Base-by-base conservation (phyloP, 2,888 invertebrate genomes). In the Meandrusa payeni region DNA sequence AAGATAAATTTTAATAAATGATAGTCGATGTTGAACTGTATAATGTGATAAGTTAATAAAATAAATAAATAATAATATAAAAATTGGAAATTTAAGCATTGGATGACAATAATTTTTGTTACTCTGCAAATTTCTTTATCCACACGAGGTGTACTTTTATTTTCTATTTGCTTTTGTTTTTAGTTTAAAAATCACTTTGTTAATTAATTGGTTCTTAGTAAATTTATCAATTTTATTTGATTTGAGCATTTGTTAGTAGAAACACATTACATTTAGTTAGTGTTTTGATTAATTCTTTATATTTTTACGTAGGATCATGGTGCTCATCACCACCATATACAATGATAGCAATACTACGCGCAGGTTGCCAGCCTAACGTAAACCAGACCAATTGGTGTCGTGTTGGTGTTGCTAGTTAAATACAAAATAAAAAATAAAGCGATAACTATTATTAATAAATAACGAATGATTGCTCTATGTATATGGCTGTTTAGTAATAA, bases 61-160 rank as follows among this genome's bases (percentile, higher is more conserved):
- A 64, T 66, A 61, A 69, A 62, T 65, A 52, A 44, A 44, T 27
- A 27, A 69, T 57, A 71, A 57, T 67, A 71, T 75, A 79, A 76
- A 67, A 66, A 70, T 77, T 75, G 82, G 65, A 75, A 75, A 65
- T 58, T 70, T 75, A 80, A 85, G 81, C 85, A 80, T 86, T 77
- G 83, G 77, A 86, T 82, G 86, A 87, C 86, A 87, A 87, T 87
- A 87, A 86, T 83, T 85, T 76, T 79, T 77, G 80, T 85, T 83
- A 80, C 68, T 63, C 57, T 75, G 61, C 64, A 59, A 59, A 56
- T 69, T 68, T 48, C 56, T 68, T 71, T 66, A 55, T 45, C 64
- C 55, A 61, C 46, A 52, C 47, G 39, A 37, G 45, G 61, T 59
- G 64, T 55, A 54, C 55, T 55, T 54, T 60, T 27, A 7, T 28